Evolutionary conservation across 2,113 vertebrate species (phyloP), one percentile per base, ranked within the genome.

Genomic region (Dissostichus mawsoni): DNA sequence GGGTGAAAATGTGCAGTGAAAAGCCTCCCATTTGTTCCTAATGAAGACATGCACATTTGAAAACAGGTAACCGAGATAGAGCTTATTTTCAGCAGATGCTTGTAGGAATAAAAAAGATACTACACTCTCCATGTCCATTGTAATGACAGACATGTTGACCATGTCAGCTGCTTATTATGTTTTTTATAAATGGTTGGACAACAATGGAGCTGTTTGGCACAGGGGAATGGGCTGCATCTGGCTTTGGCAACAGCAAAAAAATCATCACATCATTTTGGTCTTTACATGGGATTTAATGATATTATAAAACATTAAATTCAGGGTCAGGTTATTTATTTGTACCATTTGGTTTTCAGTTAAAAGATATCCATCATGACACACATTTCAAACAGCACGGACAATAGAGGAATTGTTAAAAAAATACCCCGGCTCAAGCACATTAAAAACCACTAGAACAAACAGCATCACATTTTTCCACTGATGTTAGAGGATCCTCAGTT

Each of bases 21-120:
- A 67, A 71, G 45, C 61, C n/a, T 13, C 47, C 58, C 8, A 62
- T 41, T 23, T 73, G 48, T 52, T 73, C 18, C 33, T 63, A 23
- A 12, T 18, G 8, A 53, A 62, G 70, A 73, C 18, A 29, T 16
- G 3, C 13, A 18, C 45, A 6, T 55, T 18, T 4, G 16, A 50
- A 65, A 63, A 53, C 0, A 1, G 9, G 47, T 23, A 13, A 41
- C 3, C 4, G 18, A 41, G 36, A 44, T 41, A 41, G 29, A 29
- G 29, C 29, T 41, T 41, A 41, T 8, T 41, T 6, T 41, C 8
- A 41, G 8, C 36, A 41, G 36, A 41, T 41, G 8, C 8, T 8
- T 41, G 29, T 29, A 29, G 29, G 3, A 29, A 29, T 3, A 29
- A 29, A 29, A 29, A 29, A 29, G 4, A 29, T 4, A 29, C 3